Base-by-base conservation (phyloP, 53 echinoderm and acorn worm species). In the Mesocentrotus franciscanus region DNA sequence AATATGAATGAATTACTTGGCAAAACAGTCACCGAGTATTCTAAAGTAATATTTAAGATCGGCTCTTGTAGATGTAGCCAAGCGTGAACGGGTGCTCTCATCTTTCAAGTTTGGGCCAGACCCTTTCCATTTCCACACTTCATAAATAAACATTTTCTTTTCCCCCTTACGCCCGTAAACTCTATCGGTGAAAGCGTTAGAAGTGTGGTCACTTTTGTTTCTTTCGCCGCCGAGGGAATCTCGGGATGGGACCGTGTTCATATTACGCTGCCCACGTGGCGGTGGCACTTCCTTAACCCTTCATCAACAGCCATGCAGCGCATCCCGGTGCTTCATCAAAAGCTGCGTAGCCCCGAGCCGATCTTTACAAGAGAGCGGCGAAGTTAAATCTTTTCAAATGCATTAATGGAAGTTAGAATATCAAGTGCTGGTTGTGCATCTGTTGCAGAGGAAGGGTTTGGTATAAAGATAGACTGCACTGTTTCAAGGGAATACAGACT, bases 61-160 rank as follows among this genome's bases (percentile, higher is more conserved):
- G 20, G 8, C 39, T 42, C 81, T 81, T 81, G 81, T 81, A 81
- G 79, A 18, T 20, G 8, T 81, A 81, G 39, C 42, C 36, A 81
- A 39, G 81, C 81, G 9, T 81, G 81, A 81, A 39, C 8, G 42
- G 39, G 1, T 20, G 81, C 81, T 81, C 81, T 81, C 81, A 81
- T 81, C 81, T 81, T 81, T 81, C 81, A 81, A 81, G 81, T 2
- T 81, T 42, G 36, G 36, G 81, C 81, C 81, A 81, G 22, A 42
- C 90, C 90, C 58, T 90, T 60, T 60, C 90, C 59, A 60, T 90
- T 60, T 58, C 60, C 60, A 2, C 90, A 60, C 90, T 59, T 90
- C 90, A 90, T 90, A 90, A 90, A 90, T 90, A 90, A 90, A 90
- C 90, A 90, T 90, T 90, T 90, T 90, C 90, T 58, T 90, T 90